Base-by-base conservation (phyloP, 2,113 vertebrate species). In the Poeciliopsis occidentalis region DNA sequence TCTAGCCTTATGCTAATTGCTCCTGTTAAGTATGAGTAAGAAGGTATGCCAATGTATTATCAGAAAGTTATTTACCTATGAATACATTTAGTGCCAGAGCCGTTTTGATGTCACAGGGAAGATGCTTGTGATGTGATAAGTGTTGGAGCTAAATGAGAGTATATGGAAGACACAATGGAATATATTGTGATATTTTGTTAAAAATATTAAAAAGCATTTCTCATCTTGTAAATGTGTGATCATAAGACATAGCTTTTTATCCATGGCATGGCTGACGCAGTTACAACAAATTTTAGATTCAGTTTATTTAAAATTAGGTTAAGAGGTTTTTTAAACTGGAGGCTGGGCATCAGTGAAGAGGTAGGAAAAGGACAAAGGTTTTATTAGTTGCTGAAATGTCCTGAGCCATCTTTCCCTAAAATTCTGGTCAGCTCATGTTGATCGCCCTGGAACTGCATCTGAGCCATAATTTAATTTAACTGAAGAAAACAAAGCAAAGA, bases 361-460 rank as follows among this genome's bases (percentile, higher is more conserved):
- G 61, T 34, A 22, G 30, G 13, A 69, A 27, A 0, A 54, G 34
- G 44, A 69, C 17, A 29, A 31, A 80, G 29, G 60, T 13, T 34
- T 75, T 81, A 60, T 69, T 22, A 67, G 67, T 80, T 31, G 69
- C 32, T 62, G 31, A 37, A 4, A 34, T 10, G 0, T 60, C 41
- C 80, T 84, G 79, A 77, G 77, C 80, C 87, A 78, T 65, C 27
- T 30, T 24, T 22, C 62, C 68, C 71, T 71, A 64, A 60, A 41
- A 17, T 66, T 78, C 60, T 76, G 79, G 60, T 92, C 82, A 83
- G 87, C 88, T 86, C 88, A 82, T 57, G 73, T 88, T 57, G 71
- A 85, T 86, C 89, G 80, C 92, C 92, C 92, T 92, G 83, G 86
- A 92, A 89, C 92, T 95, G 93, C 91, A 89, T 92, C 92, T 94